These are phyloP conservation scores for Spilarctia lutea DNA, from an alignment of 2,888 invertebrate genomes.

Conservation along the genomic window DNA sequence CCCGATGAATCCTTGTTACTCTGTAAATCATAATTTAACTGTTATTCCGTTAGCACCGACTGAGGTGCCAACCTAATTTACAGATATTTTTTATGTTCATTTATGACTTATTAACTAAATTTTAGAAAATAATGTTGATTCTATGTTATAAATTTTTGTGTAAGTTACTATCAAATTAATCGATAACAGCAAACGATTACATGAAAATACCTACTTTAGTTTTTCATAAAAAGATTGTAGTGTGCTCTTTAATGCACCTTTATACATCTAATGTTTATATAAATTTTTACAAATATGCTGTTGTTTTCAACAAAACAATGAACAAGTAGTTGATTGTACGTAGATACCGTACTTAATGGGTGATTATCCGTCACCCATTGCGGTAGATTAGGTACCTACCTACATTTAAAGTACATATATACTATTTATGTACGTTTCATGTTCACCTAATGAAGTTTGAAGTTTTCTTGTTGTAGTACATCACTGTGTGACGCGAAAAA, in stretches of 20 bases:
- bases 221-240: background rate
- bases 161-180: too few species aligned
- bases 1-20: slow-evolving; percentile 79
- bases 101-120: background rate
- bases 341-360: too few species aligned
- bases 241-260: background rate
- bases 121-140: too few species aligned
- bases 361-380: too few species aligned
- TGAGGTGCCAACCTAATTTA: slow-evolving; percentile 34
- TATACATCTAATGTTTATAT: background rate
- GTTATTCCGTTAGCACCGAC: slow-evolving; percentile 70
- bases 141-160: too few species aligned
- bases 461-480: too few species aligned
- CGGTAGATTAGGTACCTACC: too few species aligned
- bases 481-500: too few species aligned
- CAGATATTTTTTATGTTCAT: background rate
- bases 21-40: slow-evolving; percentile 73
- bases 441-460: too few species aligned
- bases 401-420: too few species aligned
- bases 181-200: background rate
- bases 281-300: too few species aligned
- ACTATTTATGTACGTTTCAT: too few species aligned
- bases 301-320: background rate
- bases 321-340: background rate
- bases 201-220: background rate